A percentile compares a stretch with the other conserved stretches of the same genome.
Evolutionary conservation across 2,797 vertebrate genomes (phyloP).

Genomic region (Propithecus perrieri): DNA sequence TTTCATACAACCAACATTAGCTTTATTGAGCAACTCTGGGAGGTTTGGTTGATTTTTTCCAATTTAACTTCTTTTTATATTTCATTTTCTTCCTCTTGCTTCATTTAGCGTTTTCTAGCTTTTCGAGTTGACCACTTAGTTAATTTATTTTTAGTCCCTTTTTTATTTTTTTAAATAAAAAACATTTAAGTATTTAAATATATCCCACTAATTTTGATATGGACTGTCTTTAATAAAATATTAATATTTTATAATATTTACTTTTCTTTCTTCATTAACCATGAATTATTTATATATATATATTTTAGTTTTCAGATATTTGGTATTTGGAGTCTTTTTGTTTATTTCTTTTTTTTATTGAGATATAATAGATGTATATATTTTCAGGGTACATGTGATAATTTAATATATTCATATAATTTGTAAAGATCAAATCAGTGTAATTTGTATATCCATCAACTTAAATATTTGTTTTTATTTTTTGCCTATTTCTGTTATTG

Average conservation of each 20-base stretch:
- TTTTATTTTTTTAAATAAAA: not conserved
- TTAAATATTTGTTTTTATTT: not conserved
- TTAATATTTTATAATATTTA: not conserved
- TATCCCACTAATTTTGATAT: not conserved
- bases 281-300: not conserved
- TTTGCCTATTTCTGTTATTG: not conserved
- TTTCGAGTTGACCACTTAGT: not conserved
- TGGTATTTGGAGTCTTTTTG: not conserved
- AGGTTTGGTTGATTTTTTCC: not conserved
- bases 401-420: not conserved
- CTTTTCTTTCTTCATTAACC: not conserved
- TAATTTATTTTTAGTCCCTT: not conserved
- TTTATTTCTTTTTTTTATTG: not conserved
- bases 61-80: constrained; percentile 25
- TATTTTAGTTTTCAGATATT: constrained; percentile 17
- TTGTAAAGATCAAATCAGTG: not conserved
- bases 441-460: not conserved
- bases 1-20: not conserved
- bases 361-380: not conserved
- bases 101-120: not conserved
- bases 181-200: not conserved
- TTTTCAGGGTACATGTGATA: not conserved
- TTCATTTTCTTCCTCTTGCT: not conserved
- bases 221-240: not conserved
- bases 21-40: not conserved